These are phyloP conservation scores for Rotaria macrura DNA, from an alignment of 2,888 invertebrate species.

Conservation along the genomic window DNA sequence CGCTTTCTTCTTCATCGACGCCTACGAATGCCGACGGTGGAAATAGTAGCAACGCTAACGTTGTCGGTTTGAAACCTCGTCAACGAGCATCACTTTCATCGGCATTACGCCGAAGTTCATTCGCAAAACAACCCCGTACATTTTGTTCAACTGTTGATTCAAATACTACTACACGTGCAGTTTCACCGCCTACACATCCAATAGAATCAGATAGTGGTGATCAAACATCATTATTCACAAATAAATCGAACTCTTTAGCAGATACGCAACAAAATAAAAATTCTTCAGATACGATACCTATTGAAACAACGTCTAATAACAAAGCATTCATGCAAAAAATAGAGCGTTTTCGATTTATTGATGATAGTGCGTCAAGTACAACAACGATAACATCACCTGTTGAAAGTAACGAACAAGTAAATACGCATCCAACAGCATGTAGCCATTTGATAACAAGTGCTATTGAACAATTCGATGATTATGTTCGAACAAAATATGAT, in stretches of 20 bases:
- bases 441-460: not conserved
- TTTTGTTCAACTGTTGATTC: not conserved
- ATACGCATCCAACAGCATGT: not conserved
- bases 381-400: slow-evolving; percentile 30
- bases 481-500: not conserved
- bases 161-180: not conserved
- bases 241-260: not conserved
- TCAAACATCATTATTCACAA: not conserved
- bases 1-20: not conserved
- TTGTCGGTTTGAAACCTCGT: not conserved
- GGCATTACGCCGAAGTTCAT: not conserved
- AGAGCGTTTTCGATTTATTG: slow-evolving; percentile 28
- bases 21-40: not conserved
- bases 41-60: not conserved
- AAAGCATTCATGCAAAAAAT: slow-evolving; percentile 23
- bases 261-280: not conserved
- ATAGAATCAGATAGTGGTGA: not conserved
- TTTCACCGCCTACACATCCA: not conserved
- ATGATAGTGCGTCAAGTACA: slow-evolving; percentile 29
- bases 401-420: not conserved
- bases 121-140: not conserved
- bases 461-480: not conserved
- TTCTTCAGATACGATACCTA: not conserved
- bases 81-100: not conserved
- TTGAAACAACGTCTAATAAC: no score